Evolutionary conservation across 2,888 invertebrate species (phyloP).

Genomic region (Dolomedes plantarius): DNA sequence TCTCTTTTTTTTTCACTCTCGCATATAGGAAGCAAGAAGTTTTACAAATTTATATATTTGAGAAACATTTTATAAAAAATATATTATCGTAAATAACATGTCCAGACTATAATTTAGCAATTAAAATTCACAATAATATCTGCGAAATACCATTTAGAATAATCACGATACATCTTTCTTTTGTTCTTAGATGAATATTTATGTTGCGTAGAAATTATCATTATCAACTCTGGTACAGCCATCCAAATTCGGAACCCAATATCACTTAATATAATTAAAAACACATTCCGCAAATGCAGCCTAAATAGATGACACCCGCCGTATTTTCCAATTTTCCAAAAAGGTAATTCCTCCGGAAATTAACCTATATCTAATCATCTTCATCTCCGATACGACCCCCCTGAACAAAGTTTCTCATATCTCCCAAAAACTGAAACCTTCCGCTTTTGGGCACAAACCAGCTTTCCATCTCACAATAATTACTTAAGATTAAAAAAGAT

Average conservation of each 20-base stretch:
- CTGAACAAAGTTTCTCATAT: conserved; percentile 16
- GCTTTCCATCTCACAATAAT: conserved; percentile 60
- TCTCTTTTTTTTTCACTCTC: too few species aligned
- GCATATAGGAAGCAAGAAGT: too few species aligned
- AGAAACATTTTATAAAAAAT: too few species aligned
- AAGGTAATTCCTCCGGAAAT: conserved; percentile 3
- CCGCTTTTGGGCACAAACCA: conserved; percentile 35
- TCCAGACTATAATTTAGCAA: too few species aligned
- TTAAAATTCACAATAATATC: too few species aligned
- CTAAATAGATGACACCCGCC: not conserved
- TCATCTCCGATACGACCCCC: conserved; percentile 13
- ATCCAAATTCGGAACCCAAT: not conserved
- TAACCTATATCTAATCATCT: conserved; percentile 16
- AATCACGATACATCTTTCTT: too few species aligned
- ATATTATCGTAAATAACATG: too few species aligned
- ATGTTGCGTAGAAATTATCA: not conserved
- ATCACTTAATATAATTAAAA: conserved; percentile 13
- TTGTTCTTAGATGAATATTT: not conserved
- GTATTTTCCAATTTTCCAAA: conserved; percentile 6
- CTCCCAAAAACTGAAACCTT: conserved; percentile 65
- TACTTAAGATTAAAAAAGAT: conserved; percentile 71
- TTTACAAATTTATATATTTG: too few species aligned
- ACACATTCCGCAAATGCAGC: conserved; percentile 2
- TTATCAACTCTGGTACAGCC: not conserved
- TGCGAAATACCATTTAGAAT: too few species aligned